Conservation (phyloP, 30 jellyfish, hydroid and myxozoan genomes). For the Hydractinia symbiolongicarpus region DNA sequence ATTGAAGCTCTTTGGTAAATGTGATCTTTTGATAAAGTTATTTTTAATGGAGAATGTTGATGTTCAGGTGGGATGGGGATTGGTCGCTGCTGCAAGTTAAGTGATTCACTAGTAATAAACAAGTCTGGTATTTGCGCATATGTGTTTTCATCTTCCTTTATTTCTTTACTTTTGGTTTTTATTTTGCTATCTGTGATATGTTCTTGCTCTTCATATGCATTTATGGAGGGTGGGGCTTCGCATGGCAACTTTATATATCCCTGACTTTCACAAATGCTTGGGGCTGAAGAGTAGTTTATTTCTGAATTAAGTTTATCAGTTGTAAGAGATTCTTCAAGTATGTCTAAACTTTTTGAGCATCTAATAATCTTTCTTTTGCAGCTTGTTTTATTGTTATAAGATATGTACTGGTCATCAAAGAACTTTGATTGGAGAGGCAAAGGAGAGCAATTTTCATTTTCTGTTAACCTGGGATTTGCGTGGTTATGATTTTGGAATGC, state of each 20-base stretch:
- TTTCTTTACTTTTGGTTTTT: neutral
- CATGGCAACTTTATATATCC: constrained; percentile 3
- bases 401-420: constrained; percentile 13
- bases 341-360: constrained; percentile 4
- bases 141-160: constrained; percentile 4
- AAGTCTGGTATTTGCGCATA: constrained; percentile 11
- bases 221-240: neutral
- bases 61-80: neutral
- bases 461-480: neutral
- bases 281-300: neutral
- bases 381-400: neutral
- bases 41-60: neutral
- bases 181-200: neutral
- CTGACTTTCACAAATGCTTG: neutral
- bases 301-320: neutral
- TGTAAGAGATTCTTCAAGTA: constrained; percentile 13
- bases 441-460: neutral
- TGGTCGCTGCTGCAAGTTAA: constrained; percentile 10
- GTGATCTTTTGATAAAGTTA: neutral
- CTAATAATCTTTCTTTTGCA: neutral
- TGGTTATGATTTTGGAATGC: neutral
- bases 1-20: constrained; percentile 15
- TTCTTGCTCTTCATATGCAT: neutral
- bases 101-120: neutral
- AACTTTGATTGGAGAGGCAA: constrained; percentile 2